Base-by-base conservation (phyloP, 2,888 invertebrate genomes). In the Orthosia incerta region DNA sequence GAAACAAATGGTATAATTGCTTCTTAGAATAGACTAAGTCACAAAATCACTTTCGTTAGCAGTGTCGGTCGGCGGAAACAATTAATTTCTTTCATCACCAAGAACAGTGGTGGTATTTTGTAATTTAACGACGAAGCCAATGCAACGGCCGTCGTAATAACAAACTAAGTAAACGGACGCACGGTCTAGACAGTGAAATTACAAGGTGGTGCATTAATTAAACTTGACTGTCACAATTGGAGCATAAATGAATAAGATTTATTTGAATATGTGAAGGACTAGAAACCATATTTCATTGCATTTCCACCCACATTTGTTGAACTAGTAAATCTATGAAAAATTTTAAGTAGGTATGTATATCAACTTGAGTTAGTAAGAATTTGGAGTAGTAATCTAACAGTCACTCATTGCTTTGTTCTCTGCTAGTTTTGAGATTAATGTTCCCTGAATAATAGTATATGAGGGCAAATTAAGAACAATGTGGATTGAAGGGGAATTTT, bases 391-490 rank as follows among this genome's bases (percentile, higher is more conserved):
- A 56, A 67, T 74, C 56, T 67, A 74, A 48, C 46, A 75, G 59
- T 57, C 39, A 53, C 51, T 76, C 71, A 67, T 76, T 65, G 57
- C 65, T 74, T 77, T 74, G 71, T 61, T 76, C 80, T 77, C 63
- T 74, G 61, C 69, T 71, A 57, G 74, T 68, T 64, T 68, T 56
- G 57, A 79, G 73, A 86, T 82, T 76, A 83, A 86, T 85, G 87
- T 83, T 82, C 87, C 89, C 88, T 83, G 88, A 89, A 89, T 88
- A 76, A 85, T 89, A 74, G 90, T 87, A 91, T 91, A 93, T 88
- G 90, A 91, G 93, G 91, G 92, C 90, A 90, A 90, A 90, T 89
- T 88, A 88, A 91, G 90, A 94, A 94, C 94, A 95, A 95, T 94
- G 92, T 90, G 85, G 87, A 90, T 87, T 88, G 85, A 89, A 89